Base-by-base conservation (phyloP, 2,797 vertebrate species). In the Luscinia megarhynchos region DNA sequence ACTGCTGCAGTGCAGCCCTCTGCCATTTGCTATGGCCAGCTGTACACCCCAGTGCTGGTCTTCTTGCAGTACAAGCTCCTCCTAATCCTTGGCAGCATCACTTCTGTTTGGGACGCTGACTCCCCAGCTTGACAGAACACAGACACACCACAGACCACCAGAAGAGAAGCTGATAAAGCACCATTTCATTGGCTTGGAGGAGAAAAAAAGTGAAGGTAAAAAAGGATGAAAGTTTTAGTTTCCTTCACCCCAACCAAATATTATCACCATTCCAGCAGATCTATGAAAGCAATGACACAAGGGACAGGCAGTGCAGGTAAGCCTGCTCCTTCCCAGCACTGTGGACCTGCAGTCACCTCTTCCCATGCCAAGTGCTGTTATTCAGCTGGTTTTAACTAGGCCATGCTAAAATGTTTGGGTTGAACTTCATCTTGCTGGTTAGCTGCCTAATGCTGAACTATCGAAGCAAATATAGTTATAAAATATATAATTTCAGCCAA, bases 401-500 rank as follows among this genome's bases (percentile, higher is more conserved):
- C 63, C 38, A 51, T 67, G n/a, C 55, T 89, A 67, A 82, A 90
- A 88, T 6, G 2, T 73, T 92, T 81, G 50, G 68, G 72, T 61
- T 86, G 80, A 91, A 84, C 46, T 87, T 73, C 24, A 11, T 91
- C 69, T 88, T 70, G 22, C 45, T 91, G 67, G 57, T 84, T 90
- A 74, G 74, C 74, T 91, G 85, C 70, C 80, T 90, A 81, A 88
- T 6, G 1, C 50, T 94, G 38, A 95, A 86, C 55, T 84, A 88
- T 96, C 87, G 82, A 76, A 41, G 89, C 23, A 81, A 94, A 93
- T 86, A 93, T 36, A 91, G 84, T 94, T 93, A 91, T 94, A 93
- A 94, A 94, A 93, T 94, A 90, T 41, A 86, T 89, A 34, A 91
- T 96, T 94, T 91, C 93, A 93, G 70, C 85, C 89, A 84, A 96